Base-by-base conservation (phyloP, 2,888 invertebrate species). In the Athalia cordata region DNA sequence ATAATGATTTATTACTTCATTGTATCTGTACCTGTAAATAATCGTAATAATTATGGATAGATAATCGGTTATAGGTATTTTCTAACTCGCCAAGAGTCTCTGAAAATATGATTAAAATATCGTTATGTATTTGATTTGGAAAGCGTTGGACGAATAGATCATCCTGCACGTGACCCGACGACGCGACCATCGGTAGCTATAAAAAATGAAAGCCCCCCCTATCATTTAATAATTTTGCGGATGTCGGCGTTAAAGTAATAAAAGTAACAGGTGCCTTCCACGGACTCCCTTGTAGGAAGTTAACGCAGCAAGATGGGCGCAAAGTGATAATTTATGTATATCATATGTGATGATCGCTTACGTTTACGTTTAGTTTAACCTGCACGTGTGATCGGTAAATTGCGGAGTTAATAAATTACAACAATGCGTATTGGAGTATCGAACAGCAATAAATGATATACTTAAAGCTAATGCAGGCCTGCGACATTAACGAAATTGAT, bases 151-250 rank as follows among this genome's bases (percentile, higher is more conserved):
- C 6, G 29, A 8, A 29, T 55, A 57, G 55, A 29, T 57, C 11
- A 3, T n/a, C 3, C 29, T 52, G 15, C 67, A 15, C 67, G 67
- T 7, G 15, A 9, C 47, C 15, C 5, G 8, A 67, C 0, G 29
- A 29, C 29, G 29, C 29, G 43, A 70, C 43, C 55, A n/a, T 70
- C 55, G 57, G 7, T 70, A 13, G 70, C 70, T 70, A 47, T 72
- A 47, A 72, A 47, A 43, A 52, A 59, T 72, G 52, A 4, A 57
- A 47, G 59, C 59, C 29, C 5, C 8, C 4, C 4, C 72, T 57
- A 72, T 72, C 57, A 72, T 72, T 72, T 13, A 59, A 72, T 59
- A 7, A 57, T 45, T 72, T 59, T 13, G 47, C 72, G 72, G 72
- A 72, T 72, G 59, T 72, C 13, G 45, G 47, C 13, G 57, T 72